Evolutionary conservation across 1,140 invertebrate genomes (phyloP).

Genomic region (Drosophila parvula): DNA sequence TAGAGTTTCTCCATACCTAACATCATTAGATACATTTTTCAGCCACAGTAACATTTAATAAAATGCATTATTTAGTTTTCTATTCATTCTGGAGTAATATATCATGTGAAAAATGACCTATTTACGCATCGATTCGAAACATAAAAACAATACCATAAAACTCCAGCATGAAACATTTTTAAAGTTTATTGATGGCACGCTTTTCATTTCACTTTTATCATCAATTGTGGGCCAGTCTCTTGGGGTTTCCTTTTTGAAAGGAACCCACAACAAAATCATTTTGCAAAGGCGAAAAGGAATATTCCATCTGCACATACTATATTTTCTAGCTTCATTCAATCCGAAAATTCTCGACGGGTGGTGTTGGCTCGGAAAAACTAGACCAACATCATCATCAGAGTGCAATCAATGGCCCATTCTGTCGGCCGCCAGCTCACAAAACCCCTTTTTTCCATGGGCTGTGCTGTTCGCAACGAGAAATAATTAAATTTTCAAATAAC

Average conservation of each 20-base stretch:
- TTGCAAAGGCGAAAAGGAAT: conserved; percentile 9
- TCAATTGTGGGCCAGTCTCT: conserved; percentile 17
- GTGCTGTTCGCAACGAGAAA: conserved; percentile 57
- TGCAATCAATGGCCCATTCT: conserved; percentile 69
- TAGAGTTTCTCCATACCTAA: not conserved
- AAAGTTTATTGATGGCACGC: conserved; percentile 23
- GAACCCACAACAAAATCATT: conserved; percentile 25
- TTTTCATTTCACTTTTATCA: conserved; percentile 16
- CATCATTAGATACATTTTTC: not conserved
- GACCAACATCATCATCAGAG: conserved; percentile 10
- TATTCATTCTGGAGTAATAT: conserved; percentile 8
- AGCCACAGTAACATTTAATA: not conserved
- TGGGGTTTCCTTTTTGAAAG: conserved; percentile 14
- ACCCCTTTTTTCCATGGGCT: conserved; percentile 26
- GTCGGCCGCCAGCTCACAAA: conserved; percentile 26
- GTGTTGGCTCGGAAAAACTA: conserved; percentile 20
- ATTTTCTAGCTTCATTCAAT: conserved; percentile 23
- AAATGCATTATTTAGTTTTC: conserved; percentile 13
- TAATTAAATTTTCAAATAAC: conserved; percentile 80
- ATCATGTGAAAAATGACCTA: conserved; percentile 9
- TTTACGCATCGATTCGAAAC: conserved; percentile 1
- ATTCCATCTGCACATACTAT: conserved; percentile 8
- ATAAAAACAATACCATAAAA: conserved; percentile 5
- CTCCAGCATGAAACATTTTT: conserved; percentile 1
- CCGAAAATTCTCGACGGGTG: conserved; percentile 20